These are phyloP conservation scores for Pristiophorus japonicus DNA, from an alignment of 2,113 vertebrate genomes.

Conservation along the genomic window DNA sequence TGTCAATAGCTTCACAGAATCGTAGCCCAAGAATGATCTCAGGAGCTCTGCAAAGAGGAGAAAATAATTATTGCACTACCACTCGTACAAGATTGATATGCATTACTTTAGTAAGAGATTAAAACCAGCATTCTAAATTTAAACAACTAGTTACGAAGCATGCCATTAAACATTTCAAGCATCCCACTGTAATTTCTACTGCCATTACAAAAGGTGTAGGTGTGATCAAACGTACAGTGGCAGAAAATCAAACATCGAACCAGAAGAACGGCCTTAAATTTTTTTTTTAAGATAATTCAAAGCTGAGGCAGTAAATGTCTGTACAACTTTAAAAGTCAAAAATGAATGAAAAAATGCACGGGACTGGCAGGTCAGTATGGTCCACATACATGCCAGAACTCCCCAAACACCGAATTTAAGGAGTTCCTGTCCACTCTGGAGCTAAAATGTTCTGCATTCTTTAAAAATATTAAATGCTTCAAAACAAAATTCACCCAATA, in stretches of 20 bases:
- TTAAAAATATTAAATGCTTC: background rate
- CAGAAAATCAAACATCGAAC: background rate
- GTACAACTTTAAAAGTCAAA: background rate
- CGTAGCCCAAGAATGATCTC: conserved; percentile 94
- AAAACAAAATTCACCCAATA: background rate
- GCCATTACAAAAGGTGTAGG: background rate
- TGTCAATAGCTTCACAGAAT: conserved; percentile 95
- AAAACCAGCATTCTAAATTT: background rate
- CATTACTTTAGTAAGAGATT: background rate
- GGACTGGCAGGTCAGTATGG: too few relatives aligned
- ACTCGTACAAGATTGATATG: background rate
- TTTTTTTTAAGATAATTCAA: background rate
- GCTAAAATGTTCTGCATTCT: background rate
- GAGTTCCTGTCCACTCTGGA: background rate
- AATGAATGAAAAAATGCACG: background rate
- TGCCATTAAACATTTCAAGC: background rate
- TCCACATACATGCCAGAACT: background rate
- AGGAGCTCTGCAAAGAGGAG: conserved; percentile 68
- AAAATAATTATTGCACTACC: conserved; percentile 14
- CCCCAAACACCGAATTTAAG: background rate
- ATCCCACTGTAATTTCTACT: background rate
- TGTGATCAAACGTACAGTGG: background rate
- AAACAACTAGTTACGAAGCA: background rate
- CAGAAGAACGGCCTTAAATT: background rate
- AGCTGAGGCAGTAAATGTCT: background rate